Conservation (phyloP, 2,888 invertebrate genomes). For the Teleiodes luculella region DNA sequence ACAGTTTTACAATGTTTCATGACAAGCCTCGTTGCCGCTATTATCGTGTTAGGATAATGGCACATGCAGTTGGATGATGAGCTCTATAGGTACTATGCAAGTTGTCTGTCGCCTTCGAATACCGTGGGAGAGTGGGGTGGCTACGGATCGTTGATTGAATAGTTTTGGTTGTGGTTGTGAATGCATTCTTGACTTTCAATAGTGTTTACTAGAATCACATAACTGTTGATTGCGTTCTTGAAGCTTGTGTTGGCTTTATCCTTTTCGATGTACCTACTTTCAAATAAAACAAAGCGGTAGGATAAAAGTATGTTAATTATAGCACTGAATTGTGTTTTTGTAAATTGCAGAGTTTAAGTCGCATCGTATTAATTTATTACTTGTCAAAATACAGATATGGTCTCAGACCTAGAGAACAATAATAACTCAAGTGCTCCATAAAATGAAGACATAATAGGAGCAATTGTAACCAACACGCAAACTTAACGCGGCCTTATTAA, state of each 20-base stretch:
- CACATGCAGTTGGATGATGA: conserved; percentile 22
- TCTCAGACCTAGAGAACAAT: conserved; percentile 1
- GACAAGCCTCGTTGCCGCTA: neutral
- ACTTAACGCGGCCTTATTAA: conserved; percentile 44
- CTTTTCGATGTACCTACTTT: too few relatives aligned
- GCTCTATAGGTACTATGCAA: conserved; percentile 12
- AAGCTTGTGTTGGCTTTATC: too few relatives aligned
- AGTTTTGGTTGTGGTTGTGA: neutral
- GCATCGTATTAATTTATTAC: neutral
- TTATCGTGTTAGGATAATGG: conserved; percentile 23
- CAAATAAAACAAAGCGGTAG: too few relatives aligned
- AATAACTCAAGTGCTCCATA: conserved; percentile 25
- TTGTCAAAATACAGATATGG: neutral
- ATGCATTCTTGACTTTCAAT: neutral
- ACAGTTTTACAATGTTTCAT: neutral
- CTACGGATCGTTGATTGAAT: neutral
- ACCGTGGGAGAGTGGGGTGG: conserved; percentile 4
- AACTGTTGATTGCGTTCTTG: too few relatives aligned
- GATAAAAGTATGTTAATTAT: neutral
- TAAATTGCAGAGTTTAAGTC: neutral
- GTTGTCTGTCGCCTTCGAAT: neutral
- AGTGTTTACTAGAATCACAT: too few relatives aligned
- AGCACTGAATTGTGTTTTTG: too few relatives aligned
- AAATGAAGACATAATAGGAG: conserved; percentile 57
- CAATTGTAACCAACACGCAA: conserved; percentile 48